A percentile compares a stretch with the other conserved stretches of the same genome.
phyloP scores from a whole-genome alignment of 2,113 vertebrate genomes.

The Carassius gibelio region DNA sequence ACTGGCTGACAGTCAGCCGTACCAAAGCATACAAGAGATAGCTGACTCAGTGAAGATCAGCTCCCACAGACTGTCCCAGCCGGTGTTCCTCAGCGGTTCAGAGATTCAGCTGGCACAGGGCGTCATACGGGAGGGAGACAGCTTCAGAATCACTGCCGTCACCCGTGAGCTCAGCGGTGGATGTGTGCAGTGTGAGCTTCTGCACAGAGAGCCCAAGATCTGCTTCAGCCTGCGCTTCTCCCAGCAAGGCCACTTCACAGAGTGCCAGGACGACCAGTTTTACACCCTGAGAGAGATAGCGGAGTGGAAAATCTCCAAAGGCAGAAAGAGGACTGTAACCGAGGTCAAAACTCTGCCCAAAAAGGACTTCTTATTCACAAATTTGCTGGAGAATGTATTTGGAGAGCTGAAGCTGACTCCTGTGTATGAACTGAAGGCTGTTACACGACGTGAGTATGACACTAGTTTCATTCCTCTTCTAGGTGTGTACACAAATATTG shows the following conservation, averaged over 20 bases:
- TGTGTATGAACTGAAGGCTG: slow-evolving; percentile 81
- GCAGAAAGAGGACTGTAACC: slow-evolving; percentile 75
- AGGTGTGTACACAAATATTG: neutral
- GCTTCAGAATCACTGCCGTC: slow-evolving; percentile 71
- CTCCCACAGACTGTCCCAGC: slow-evolving; percentile 71
- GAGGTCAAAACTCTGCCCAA: slow-evolving; percentile 65
- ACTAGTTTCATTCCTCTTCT: neutral
- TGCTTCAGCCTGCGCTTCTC: slow-evolving; percentile 75
- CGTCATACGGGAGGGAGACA: slow-evolving; percentile 66
- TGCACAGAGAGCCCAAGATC: slow-evolving; percentile 65
- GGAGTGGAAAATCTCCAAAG: slow-evolving; percentile 83
- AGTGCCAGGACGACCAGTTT: slow-evolving; percentile 82
- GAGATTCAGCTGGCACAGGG: slow-evolving; percentile 69
- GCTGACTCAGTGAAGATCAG: slow-evolving; percentile 72
- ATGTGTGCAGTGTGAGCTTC: slow-evolving; percentile 70
- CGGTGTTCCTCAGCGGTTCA: slow-evolving; percentile 70
- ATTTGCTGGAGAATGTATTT: slow-evolving; percentile 72
- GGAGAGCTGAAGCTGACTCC: slow-evolving; percentile 76
- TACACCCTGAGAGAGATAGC: slow-evolving; percentile 84
- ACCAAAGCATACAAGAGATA: slow-evolving; percentile 77
- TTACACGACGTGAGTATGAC: slow-evolving; percentile 82
- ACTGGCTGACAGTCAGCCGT: slow-evolving; percentile 78
- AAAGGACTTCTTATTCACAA: slow-evolving; percentile 61
- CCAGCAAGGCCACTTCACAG: slow-evolving; percentile 78
- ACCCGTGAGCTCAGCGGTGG: slow-evolving; percentile 64